Base-by-base conservation (phyloP, 2,797 vertebrate genomes). In the Sandelia bainsii region DNA sequence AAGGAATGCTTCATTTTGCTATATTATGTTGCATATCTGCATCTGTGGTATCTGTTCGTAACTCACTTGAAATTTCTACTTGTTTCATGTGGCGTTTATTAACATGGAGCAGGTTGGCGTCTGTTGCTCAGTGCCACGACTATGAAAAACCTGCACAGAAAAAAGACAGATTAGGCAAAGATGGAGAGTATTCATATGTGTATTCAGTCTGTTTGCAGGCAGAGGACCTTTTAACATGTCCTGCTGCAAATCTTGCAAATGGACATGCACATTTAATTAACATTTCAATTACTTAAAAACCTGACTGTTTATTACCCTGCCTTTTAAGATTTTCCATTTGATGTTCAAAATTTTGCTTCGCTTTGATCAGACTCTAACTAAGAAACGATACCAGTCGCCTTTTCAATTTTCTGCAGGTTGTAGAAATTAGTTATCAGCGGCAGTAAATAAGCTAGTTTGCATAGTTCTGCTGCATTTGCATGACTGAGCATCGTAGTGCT, bases 291-390 rank as follows among this genome's bases (percentile, higher is more conserved):
- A 7, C 32, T 34, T 34, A 64, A 57, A 49, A 59, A 45, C 51
- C 60, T 42, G 19, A 57, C 65, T 37, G 60, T 79, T 83, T 68
- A 78, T 88, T 86, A 87, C 49, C 62, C 20, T 46, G 52, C 73
- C 73, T 73, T 88, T 69, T 62, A 82, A 85, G 76, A 80, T 75
- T 62, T 83, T 82, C 42, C 29, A 67, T 89, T 86, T 87, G 79
- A 88, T 85, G 83, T 87, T 70, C 25, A 78, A 85, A 87, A 79
- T 75, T 50, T 76, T 77, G 45, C 70, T 12, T 9, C 2, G 52
- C 75, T 86, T 90, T 89, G 83, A 88, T 89, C 75, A 81, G 14
- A 34, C 19, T 11, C 69, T 39, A 69, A 40, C 48, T 62, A 51
- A 65, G 67, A 84, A 73, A 58, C 58, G 57, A 69, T 69, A 61